Conservation (phyloP, 2,888 invertebrate genomes). For the Polietes domitor region DNA sequence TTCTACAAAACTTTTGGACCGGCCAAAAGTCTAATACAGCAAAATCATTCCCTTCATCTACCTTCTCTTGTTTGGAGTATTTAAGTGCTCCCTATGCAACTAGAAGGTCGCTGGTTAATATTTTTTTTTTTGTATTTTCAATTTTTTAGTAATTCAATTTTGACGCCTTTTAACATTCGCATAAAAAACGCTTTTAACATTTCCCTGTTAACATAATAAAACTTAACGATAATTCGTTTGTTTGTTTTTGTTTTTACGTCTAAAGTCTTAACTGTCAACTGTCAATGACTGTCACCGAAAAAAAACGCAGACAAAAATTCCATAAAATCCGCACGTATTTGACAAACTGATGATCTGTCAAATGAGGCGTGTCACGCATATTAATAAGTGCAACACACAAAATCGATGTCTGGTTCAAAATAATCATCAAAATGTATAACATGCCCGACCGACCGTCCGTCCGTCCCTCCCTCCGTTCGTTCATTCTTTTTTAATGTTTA, state of each 20-base stretch:
- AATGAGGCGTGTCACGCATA: constrained; percentile 36
- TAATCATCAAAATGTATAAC: not conserved
- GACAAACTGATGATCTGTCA: constrained; percentile 22
- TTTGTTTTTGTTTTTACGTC: not conserved
- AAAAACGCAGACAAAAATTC: constrained; percentile 14
- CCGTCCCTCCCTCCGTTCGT: not conserved
- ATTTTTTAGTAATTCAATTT: too few species aligned
- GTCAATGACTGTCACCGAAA: constrained; percentile 26
- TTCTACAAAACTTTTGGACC: too few species aligned
- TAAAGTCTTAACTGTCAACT: not conserved
- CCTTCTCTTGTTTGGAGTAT: too few species aligned
- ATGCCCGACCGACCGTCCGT: not conserved
- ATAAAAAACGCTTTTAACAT: not conserved
- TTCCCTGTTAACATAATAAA: not conserved
- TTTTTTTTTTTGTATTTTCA: too few species aligned
- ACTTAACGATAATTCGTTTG: not conserved
- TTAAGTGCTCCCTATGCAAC: too few species aligned
- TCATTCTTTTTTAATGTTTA: constrained; percentile 36
- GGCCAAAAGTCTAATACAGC: too few species aligned
- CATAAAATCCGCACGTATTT: not conserved
- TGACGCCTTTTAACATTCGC: not conserved
- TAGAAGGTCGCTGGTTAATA: too few species aligned
- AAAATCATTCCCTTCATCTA: too few species aligned
- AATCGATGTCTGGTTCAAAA: not conserved
- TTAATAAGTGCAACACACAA: constrained; percentile 4